A percentile compares a stretch with the other conserved stretches of the same genome.
These are phyloP conservation scores for Scaptomyza caliginosa DNA, from an alignment of 2,888 invertebrate genomes.

Conservation along the genomic window DNA sequence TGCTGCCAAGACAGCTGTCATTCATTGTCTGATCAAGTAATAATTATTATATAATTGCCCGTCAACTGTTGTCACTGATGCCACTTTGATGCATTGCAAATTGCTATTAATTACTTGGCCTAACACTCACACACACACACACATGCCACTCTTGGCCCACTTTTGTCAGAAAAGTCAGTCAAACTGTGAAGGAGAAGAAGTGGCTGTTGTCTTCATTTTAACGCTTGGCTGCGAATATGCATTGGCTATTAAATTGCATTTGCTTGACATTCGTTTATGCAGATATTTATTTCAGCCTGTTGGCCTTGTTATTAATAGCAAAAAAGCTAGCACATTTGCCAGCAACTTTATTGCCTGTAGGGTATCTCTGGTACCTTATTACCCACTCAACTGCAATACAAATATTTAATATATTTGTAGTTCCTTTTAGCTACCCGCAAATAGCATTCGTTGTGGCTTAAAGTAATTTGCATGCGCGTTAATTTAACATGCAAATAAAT, in stretches of 20 bases:
- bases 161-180: constrained; percentile 19
- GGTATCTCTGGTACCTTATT: no score
- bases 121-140: constrained; percentile 18
- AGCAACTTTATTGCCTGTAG: constrained; percentile 36
- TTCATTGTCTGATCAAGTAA: constrained; percentile 45
- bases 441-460: constrained; percentile 37
- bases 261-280: constrained; percentile 15
- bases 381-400: neutral
- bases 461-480: constrained; percentile 81
- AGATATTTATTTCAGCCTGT: neutral
- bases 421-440: neutral
- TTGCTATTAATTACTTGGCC: constrained; percentile 64
- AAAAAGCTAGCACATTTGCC: constrained; percentile 39
- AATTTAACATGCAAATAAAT: constrained; percentile 83
- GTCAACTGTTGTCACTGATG: constrained; percentile 33
- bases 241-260: constrained; percentile 68
- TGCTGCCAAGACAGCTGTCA: constrained; percentile 52
- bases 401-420: no score
- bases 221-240: constrained; percentile 54
- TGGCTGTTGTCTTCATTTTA: constrained; percentile 38
- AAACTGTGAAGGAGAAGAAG: neutral
- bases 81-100: constrained; percentile 57
- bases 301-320: constrained; percentile 19
- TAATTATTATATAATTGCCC: constrained; percentile 68
- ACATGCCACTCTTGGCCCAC: constrained; percentile 37